Conservation (phyloP, 2,888 invertebrate genomes). For the Rhagonycha fulva region DNA sequence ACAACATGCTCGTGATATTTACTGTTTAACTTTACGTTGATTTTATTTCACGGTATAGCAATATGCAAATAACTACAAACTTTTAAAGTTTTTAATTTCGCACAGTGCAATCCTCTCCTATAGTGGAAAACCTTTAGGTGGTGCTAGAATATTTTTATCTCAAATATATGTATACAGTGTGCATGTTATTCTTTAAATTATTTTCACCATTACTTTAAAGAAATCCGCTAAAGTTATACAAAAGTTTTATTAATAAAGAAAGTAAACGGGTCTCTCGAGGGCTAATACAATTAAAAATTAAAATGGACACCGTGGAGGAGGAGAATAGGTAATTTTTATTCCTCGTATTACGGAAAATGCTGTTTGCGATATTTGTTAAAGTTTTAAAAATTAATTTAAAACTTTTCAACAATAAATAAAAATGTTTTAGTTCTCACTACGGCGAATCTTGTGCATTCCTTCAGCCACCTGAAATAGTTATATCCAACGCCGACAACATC, state of each 20-base stretch:
- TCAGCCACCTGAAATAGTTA: conserved; percentile 6
- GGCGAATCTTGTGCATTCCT: conserved; percentile 11
- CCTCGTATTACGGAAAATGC: background rate
- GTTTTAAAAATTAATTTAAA: conserved; percentile 4
- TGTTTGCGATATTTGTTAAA: background rate
- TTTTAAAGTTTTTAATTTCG: conserved; percentile 2
- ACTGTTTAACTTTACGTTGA: background rate
- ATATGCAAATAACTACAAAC: background rate
- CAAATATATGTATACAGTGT: conserved; percentile 17
- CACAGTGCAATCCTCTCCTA: background rate
- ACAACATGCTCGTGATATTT: background rate
- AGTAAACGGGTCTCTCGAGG: conserved; percentile 41
- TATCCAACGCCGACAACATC: conserved; percentile 6
- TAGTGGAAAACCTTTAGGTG: conserved; percentile 6
- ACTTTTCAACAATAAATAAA: background rate
- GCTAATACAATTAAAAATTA: conserved; percentile 48
- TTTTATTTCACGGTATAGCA: background rate
- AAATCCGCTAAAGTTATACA: conserved; percentile 39
- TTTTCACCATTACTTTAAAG: conserved; percentile 38
- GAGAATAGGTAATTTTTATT: conserved; percentile 35
- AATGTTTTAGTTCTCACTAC: background rate
- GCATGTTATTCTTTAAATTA: conserved; percentile 28
- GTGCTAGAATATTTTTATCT: conserved; percentile 23
- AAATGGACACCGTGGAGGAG: conserved; percentile 50
- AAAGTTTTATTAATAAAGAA: conserved; percentile 46